Evolutionary conservation across 1,140 invertebrate species (phyloP), one percentile per base, ranked within the genome.

Genomic region (Procambarus virginalis): DNA sequence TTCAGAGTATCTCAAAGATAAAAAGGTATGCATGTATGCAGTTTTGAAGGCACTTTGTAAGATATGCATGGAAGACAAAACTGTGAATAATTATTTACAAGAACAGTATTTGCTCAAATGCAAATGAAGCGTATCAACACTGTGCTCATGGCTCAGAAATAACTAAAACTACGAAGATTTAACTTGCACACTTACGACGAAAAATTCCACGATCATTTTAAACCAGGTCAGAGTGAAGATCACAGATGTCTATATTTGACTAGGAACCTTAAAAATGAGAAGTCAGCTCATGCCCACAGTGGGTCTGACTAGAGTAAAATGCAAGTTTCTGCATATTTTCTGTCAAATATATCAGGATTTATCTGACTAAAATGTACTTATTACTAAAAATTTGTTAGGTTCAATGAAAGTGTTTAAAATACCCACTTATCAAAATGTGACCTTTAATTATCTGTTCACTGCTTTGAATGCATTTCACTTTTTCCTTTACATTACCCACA

Each of bases 1-100:
- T 6, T 49, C 3, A 51, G 68, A 46, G 20, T 22, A 73, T 51
- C 68, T 64, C 70, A 84, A 6, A 51, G 49, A 75, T 51, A 1
- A 12, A 22, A 48, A 64, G 49, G n/a, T 46, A 49, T 73, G 82
- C 60, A 68, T 51, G 77, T n/a, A 46, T 76, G 85, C 85, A 86
- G 77, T 86, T 46, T 49, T 49, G 55, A 86, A 86, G 85, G 85
- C 85, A 86, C 85, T 86, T 86, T 79, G 77, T 86, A 80, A 58
- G 85, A 86, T 55, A 80, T 73, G 85, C 85, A 86, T 86, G 85
- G 85, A 86, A 86, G 85, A 86, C 85, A 86, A 60, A 86, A 79
- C 58, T 49, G 75, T 86, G 64, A 86, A 80, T 86, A 85, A n/a
- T 86, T 80, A 78, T 86, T 22, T 86, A 79, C 77, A 80, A 80